Evolutionary conservation across 2,888 invertebrate genomes (phyloP).

Genomic region (Monopis laevigella): DNA sequence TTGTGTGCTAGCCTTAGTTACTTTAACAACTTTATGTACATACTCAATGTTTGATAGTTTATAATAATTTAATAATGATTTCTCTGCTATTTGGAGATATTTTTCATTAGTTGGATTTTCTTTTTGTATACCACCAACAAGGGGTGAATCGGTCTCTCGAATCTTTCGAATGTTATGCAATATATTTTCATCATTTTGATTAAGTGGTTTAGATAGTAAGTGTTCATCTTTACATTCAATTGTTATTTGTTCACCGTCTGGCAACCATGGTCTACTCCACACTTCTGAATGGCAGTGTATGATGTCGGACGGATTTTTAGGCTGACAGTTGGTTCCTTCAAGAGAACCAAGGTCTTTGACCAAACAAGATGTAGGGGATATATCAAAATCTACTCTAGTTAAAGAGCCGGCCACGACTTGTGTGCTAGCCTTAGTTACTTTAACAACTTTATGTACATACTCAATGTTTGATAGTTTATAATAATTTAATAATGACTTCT

Average conservation of each 20-base stretch:
- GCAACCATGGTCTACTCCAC: conserved; percentile 47
- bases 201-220: too few species aligned
- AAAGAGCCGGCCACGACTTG: conserved; percentile 52
- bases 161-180: background rate
- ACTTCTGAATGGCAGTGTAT: conserved; percentile 1
- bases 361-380: conserved; percentile 20
- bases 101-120: background rate
- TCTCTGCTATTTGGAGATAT: conserved; percentile 6
- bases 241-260: conserved; percentile 26
- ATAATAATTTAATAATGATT: conserved; percentile 11
- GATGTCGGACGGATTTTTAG: background rate
- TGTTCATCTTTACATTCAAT: background rate
- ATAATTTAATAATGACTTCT: conserved; percentile 21
- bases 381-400: conserved; percentile 30
- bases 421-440: conserved; percentile 32
- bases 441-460: conserved; percentile 23
- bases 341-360: conserved; percentile 4
- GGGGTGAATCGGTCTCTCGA: background rate
- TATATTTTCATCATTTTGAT: too few species aligned
- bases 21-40: conserved; percentile 22
- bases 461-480: conserved; percentile 22
- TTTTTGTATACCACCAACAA: conserved; percentile 7
- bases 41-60: background rate
- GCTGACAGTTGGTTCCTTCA: background rate
- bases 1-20: conserved; percentile 35